A percentile compares a stretch with the other conserved stretches of the same genome.
Conservation (phyloP, 2,797 vertebrate genomes). For the Gorsachius magnificus region DNA sequence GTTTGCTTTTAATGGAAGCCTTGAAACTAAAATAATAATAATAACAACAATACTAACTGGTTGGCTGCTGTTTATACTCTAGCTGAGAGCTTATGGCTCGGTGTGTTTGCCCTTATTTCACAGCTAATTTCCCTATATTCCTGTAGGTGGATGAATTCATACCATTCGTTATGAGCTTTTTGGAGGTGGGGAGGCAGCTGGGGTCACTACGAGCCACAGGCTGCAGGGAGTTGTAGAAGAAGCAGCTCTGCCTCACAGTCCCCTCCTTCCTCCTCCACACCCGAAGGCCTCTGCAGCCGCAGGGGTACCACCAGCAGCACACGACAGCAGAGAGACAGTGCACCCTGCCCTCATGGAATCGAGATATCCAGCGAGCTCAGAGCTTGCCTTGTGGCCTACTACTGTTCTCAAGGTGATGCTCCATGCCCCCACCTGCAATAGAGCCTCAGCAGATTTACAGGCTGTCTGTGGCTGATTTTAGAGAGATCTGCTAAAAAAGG, state of each 20-base stretch:
- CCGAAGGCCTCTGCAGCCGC: neutral
- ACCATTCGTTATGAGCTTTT: neutral
- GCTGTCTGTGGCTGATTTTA: neutral
- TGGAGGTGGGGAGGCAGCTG: neutral
- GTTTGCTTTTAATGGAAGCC: neutral
- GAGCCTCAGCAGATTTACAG: neutral
- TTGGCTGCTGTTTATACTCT: neutral
- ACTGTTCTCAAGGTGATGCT: neutral
- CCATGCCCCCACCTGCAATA: neutral
- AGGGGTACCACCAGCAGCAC: neutral
- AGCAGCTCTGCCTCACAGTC: rapidly evolving
- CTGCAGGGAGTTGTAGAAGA: neutral
- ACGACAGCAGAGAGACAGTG: neutral
- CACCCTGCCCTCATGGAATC: rapidly evolving
- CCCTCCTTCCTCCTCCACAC: neutral
- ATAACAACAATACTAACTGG: neutral
- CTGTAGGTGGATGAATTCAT: neutral
- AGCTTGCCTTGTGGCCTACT: neutral
- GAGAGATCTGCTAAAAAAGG: neutral
- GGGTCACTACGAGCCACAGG: neutral
- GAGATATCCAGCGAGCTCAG: neutral
- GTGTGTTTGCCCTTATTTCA: neutral
- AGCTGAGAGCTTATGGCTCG: neutral
- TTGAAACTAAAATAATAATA: neutral
- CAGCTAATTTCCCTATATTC: neutral